Conservation (phyloP, 2,888 invertebrate genomes). For the Osmoderma eremita region DNA sequence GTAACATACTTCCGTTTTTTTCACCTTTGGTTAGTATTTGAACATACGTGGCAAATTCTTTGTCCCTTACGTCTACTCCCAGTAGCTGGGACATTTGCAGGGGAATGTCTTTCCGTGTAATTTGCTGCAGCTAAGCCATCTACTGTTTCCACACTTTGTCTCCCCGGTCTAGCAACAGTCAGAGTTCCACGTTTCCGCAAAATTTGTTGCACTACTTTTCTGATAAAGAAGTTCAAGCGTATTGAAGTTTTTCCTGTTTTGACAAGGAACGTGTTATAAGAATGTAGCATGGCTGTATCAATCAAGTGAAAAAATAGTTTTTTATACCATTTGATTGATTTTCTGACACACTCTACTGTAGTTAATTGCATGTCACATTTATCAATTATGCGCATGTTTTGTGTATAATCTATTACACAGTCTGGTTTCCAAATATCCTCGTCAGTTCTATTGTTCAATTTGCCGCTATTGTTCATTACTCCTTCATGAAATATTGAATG, state of each 20-base stretch:
- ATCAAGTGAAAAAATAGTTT: neutral
- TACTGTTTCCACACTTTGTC: neutral
- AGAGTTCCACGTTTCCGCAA: neutral
- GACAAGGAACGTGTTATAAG: neutral
- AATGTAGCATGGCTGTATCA: neutral
- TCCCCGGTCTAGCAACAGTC: neutral
- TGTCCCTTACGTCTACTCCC: too few species aligned
- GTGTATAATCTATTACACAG: neutral
- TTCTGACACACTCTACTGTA: neutral
- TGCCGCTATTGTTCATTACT: too few species aligned
- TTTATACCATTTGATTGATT: neutral
- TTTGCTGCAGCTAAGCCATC: neutral
- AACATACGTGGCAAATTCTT: too few species aligned
- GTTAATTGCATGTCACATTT: neutral
- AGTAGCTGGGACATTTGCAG: too few species aligned
- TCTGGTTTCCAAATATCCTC: too few species aligned
- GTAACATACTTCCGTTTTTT: too few species aligned
- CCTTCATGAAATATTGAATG: neutral
- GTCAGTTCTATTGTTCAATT: too few species aligned
- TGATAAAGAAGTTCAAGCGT: neutral
- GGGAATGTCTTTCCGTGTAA: neutral
- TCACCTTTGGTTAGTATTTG: too few species aligned
- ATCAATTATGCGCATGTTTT: neutral
- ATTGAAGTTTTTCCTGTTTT: neutral
- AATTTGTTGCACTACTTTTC: neutral